Evolutionary conservation across 2,888 invertebrate species (phyloP).

Genomic region (Schizaphis graminum): DNA sequence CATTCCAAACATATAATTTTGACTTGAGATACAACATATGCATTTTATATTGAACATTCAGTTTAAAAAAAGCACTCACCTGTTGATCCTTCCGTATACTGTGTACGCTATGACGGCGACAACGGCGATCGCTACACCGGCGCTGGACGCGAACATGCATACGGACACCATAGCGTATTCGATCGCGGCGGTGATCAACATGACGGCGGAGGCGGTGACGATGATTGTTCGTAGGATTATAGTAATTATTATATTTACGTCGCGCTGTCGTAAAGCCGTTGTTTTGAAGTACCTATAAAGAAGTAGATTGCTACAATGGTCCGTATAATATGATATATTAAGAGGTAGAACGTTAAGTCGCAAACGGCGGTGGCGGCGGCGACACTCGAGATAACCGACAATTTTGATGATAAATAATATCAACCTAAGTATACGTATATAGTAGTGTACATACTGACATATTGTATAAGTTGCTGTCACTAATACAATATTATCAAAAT

Average conservation of each 20-base stretch:
- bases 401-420: neutral
- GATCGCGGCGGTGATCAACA: slow-evolving; percentile 8
- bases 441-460: neutral
- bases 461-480: neutral
- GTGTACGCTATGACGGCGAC: slow-evolving; percentile 37
- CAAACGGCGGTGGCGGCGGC: neutral
- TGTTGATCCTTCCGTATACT: slow-evolving; percentile 33
- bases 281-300: neutral
- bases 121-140: slow-evolving; percentile 48
- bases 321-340: neutral
- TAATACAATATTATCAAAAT: neutral
- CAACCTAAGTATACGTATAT: neutral
- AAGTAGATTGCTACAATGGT: neutral
- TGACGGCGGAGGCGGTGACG: neutral
- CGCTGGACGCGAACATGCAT: slow-evolving; percentile 62
- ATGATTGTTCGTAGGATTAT: neutral
- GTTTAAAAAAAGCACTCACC: slow-evolving; percentile 30
- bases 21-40: neutral
- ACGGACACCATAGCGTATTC: slow-evolving; percentile 63
- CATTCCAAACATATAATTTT: neutral
- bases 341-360: neutral
- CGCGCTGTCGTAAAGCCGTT: neutral
- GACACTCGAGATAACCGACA: neutral
- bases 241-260: neutral
- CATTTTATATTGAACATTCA: neutral